Conservation (phyloP, 2,888 invertebrate genomes). For the Exephanes ischioxanthus region DNA sequence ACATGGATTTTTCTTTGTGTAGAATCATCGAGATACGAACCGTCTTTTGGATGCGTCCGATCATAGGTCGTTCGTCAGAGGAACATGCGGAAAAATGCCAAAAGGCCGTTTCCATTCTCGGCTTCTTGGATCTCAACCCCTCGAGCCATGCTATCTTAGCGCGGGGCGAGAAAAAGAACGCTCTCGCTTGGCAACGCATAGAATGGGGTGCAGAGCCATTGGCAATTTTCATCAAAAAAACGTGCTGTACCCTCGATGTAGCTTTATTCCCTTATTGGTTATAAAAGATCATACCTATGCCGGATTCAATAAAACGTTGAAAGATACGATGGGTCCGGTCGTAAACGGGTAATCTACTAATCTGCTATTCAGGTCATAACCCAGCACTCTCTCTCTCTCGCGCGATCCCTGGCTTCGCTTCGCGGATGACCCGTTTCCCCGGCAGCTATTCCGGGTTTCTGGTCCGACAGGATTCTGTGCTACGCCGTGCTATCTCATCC, state of each 20-base stretch:
- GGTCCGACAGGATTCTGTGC: constrained; percentile 59
- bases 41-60: too few species aligned
- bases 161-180: constrained; percentile 54
- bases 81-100: constrained; percentile 78
- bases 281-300: constrained; percentile 55
- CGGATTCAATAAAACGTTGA: constrained; percentile 75
- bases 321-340: constrained; percentile 71
- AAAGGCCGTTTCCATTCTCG: constrained; percentile 72
- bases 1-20: too few species aligned
- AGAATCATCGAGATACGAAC: too few species aligned
- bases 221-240: constrained; percentile 50
- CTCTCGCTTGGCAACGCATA: constrained; percentile 72
- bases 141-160: constrained; percentile 59
- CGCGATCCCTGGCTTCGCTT: constrained; percentile 9
- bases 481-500: constrained; percentile 24
- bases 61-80: too few species aligned
- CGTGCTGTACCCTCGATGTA: constrained; percentile 53
- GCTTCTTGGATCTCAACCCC: constrained; percentile 40
- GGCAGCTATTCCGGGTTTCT: constrained; percentile 75
- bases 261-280: constrained; percentile 73
- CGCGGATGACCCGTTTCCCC: constrained; percentile 73
- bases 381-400: constrained; percentile 48
- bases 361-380: constrained; percentile 81
- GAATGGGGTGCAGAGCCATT: constrained; percentile 9
- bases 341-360: constrained; percentile 80